phyloP scores from a whole-genome alignment of 2,797 vertebrate genomes.

The Cossypha dichroa region DNA sequence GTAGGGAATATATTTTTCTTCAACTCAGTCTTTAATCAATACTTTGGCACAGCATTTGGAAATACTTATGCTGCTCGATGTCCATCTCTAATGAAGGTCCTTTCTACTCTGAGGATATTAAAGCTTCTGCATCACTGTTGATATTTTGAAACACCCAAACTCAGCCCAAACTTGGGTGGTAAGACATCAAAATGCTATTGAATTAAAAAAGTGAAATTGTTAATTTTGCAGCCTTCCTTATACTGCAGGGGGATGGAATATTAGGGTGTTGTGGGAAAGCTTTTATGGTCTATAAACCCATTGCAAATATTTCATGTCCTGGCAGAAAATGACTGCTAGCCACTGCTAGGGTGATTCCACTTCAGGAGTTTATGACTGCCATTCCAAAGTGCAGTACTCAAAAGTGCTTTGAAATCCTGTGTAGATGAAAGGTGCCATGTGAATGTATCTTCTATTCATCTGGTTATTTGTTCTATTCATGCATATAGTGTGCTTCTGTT shows the following conservation, averaged over 20 bases:
- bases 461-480: background rate
- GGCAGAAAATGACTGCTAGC: background rate
- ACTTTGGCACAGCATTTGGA: conserved; percentile 25
- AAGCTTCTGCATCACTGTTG: conserved; percentile 8
- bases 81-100: conserved; percentile 44
- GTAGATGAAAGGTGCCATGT: conserved; percentile 43
- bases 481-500: background rate
- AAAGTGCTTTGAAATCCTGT: conserved; percentile 62
- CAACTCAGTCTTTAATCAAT: background rate
- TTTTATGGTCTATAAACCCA: background rate
- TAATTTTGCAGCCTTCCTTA: background rate
- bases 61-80: conserved; percentile 4
- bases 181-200: background rate
- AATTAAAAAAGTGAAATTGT: background rate
- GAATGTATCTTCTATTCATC: conserved; percentile 11
- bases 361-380: background rate
- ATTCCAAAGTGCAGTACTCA: background rate
- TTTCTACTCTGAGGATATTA: conserved; percentile 69
- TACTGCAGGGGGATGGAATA: background rate
- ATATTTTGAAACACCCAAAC: background rate
- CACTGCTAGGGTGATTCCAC: background rate
- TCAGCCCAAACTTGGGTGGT: background rate
- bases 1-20: background rate
- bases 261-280: background rate
- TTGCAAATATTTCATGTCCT: background rate